phyloP scores from a whole-genome alignment of 2,113 vertebrate genomes.

The Trichechus manatus region DNA sequence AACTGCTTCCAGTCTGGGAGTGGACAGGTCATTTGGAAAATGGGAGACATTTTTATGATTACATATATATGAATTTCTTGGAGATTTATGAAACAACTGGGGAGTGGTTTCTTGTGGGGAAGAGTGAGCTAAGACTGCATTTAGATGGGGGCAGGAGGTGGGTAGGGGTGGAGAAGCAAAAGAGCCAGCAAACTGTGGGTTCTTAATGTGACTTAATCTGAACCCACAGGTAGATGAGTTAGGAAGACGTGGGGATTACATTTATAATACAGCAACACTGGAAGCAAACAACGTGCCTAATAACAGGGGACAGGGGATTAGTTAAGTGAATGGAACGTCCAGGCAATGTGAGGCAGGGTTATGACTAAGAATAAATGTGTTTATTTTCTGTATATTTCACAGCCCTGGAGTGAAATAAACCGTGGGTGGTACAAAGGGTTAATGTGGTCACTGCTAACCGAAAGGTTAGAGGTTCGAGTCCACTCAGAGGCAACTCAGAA shows the following conservation, averaged over 20 bases:
- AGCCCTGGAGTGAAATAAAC: neutral
- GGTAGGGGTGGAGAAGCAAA: neutral
- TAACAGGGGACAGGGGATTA: neutral
- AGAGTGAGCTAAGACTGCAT: neutral
- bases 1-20: neutral
- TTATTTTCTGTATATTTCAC: neutral
- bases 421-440: too few species aligned
- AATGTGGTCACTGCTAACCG: too few species aligned
- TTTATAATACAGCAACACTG: neutral
- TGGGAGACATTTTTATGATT: neutral
- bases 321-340: constrained; percentile 8
- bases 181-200: neutral
- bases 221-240: neutral
- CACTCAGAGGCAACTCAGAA: too few species aligned
- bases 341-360: neutral
- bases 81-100: neutral
- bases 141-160: too few species aligned
- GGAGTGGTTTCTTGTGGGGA: neutral
- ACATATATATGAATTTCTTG: neutral
- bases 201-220: neutral
- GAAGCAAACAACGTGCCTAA: neutral
- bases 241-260: neutral
- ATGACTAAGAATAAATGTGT: neutral
- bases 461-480: too few species aligned
- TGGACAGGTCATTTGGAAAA: neutral